Evolutionary conservation across 2,113 vertebrate species (phyloP), one percentile per base, ranked within the genome.

Genomic region (Rhinolophus ferrumequinum): DNA sequence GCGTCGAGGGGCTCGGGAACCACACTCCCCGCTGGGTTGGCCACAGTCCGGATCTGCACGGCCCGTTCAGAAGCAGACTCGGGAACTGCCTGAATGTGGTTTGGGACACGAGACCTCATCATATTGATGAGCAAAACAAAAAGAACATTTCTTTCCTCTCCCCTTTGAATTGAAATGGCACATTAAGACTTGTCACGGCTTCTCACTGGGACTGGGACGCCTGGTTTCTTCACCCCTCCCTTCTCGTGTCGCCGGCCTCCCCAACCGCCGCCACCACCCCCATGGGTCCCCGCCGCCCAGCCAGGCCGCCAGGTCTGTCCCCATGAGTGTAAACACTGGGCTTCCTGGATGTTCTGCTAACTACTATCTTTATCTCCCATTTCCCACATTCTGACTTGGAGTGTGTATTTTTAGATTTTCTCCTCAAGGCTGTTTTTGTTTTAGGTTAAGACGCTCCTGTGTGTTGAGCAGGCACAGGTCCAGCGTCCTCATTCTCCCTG

Each of bases 61-160:
- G 98, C 98, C 98, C 96, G 97, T 91, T 92, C 97, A 99, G 98
- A 98, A 98, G 99, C 99, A 99, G 99, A 99, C 99, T 99, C 98
- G 98, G 98, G 99, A 99, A 98, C 99, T 99, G 99, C 99, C 99
- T 99, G 99, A 99, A 99, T 99, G 99, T 99, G 99, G 99, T 99
- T 99, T 99, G 99, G 99, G 99, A 99, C 98, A 79, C 98, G 99
- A 99, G 99, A 98, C 99, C 99, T 99, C 99, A 99, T 99, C 99
- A 99, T 99, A 99, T 99, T 99, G 99, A 99, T 99, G 99, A 99
- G 98, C 92, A n/a, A 96, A 97, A 96, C 97, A 97, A 95, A 97
- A 95, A 93, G 95, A 95, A 83, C 94, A 96, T 97, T 99, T 98
- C 98, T 97, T 98, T 98, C 98, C 98, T 98, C 86, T 98, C 94